Base-by-base conservation (phyloP, 2,797 vertebrate species). In the Microchirus variegatus region DNA sequence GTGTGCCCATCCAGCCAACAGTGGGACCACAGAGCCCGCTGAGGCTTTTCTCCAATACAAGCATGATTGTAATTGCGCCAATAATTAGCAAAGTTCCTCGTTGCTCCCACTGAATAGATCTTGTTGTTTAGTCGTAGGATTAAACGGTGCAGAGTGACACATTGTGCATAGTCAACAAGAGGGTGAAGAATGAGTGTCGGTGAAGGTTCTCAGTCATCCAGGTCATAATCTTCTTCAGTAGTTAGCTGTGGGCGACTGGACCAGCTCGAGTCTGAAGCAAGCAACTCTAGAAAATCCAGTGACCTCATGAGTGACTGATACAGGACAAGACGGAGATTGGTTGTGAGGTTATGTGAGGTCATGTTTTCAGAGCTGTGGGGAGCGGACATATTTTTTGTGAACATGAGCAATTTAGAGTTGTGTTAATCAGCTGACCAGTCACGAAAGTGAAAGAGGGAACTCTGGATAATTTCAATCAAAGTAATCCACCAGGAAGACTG, bases 1-100 rank as follows among this genome's bases (percentile, higher is more conserved):
- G 44, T 73, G 69, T 75, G 67, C 51, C 63, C 59, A 64, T 85
- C 61, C 68, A 72, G 61, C 57, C 53, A 79, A 75, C 80, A 77
- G 70, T 80, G 77, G 82, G 77, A 80, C 75, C 72, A 70, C 72
- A 37, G 62, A 70, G 70, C 71, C 55, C 78, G 66, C 54, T 78
- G 82, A 79, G 76, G 46, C 67, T 46, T 36, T 48, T 44, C 77
- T 73, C 79, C 73, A 49, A 56, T 54, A 74, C 66, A 66, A 63
- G 62, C 64, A 62, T 89, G 82, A 91, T 92, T 92, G 84, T 87
- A 86, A 90, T 89, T 89, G 78, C 45, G 2, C 69, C 47, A 86
- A 80, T 89, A 90, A 92, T 91, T 90, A 86, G 79, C 87, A 87
- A 88, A 84, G 73, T 85, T 83, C 71, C 71, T 17, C 40, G 54